Base-by-base conservation (phyloP, 2,113 vertebrate species). In the Pandion haliaetus region DNA sequence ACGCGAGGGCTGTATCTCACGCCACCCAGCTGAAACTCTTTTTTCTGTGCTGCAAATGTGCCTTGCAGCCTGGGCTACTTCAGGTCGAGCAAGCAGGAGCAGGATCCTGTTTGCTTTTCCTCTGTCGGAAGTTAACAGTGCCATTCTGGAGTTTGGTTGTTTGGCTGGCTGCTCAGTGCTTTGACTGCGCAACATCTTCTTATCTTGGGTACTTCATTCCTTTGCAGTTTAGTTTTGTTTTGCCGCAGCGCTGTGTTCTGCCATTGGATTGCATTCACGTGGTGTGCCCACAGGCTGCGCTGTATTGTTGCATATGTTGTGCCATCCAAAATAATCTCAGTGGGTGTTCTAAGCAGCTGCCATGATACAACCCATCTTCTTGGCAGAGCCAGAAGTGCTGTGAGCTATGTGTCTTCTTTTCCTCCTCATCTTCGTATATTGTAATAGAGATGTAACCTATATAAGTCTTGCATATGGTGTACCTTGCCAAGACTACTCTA, bases 301-400 rank as follows among this genome's bases (percentile, higher is more conserved):
- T 38, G 36, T 57, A 17, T 50, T 71, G 32, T 61, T 80, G 40
- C 6, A 0, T 65, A 19, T 32, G 34, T 36, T 50, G 61, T 89
- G 88, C 90, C 87, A 77, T 78, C 63, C 88, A 34, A 47, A 84
- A 25, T 49, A 17, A 44, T 63, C 77, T 67, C 0, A 1, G 55
- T 84, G 91, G 49, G 94, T 95, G 84, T 95, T 94, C 90, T 38
- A 20, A 36, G 70, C 59, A 78, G 77, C 87, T 91, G 73, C 90
- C 71, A 4, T 26, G 47, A 36, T 73, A 55, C 61, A 84, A 10
- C 69, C 65, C 49, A 28, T 82, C 45, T 71, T 86, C 47, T 82
- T 82, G 82, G 93, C 94, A 96, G 71, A 96, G 71, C 49, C 63
- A 78, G 52, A 34, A 69, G 32, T 6, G 47, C 91, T 83, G 52